Evolutionary conservation across 2,113 vertebrate species (phyloP).

Genomic region (Meriones unguiculatus): DNA sequence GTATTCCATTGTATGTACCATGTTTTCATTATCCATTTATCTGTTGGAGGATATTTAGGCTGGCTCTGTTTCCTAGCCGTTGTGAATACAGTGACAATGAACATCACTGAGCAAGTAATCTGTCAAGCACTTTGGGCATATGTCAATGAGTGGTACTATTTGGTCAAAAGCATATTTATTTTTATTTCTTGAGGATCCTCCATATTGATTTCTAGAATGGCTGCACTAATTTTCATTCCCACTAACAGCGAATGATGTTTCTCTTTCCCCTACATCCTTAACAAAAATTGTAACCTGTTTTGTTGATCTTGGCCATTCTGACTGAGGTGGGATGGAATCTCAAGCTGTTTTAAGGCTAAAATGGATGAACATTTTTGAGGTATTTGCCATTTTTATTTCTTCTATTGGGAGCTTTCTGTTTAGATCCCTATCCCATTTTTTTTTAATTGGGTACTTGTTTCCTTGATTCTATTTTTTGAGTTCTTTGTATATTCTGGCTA

Average conservation of each 20-base stretch:
- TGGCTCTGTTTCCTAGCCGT: not conserved
- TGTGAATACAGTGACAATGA: not conserved
- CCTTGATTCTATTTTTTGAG: not conserved
- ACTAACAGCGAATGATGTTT: not conserved
- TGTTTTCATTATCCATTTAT: not conserved
- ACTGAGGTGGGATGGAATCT: not conserved
- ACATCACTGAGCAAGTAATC: not conserved
- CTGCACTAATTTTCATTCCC: not conserved
- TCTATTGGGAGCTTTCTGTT: not conserved
- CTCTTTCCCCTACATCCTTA: not conserved
- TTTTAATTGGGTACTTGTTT: not conserved
- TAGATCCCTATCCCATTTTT: not conserved
- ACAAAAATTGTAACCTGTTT: not conserved
- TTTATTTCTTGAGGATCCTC: not conserved
- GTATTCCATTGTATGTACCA: not conserved
- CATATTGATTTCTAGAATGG: not conserved
- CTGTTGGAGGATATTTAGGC: not conserved
- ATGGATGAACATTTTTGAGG: not conserved
- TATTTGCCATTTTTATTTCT: not conserved
- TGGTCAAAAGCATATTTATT: not conserved
- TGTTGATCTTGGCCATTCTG: not conserved
- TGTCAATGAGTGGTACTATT: not conserved
- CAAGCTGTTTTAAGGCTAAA: not conserved
- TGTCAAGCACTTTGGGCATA: not conserved
- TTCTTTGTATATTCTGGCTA: not conserved